These are phyloP conservation scores for Mycogona germanica DNA, from an alignment of 2,888 invertebrate genomes.

Conservation along the genomic window DNA sequence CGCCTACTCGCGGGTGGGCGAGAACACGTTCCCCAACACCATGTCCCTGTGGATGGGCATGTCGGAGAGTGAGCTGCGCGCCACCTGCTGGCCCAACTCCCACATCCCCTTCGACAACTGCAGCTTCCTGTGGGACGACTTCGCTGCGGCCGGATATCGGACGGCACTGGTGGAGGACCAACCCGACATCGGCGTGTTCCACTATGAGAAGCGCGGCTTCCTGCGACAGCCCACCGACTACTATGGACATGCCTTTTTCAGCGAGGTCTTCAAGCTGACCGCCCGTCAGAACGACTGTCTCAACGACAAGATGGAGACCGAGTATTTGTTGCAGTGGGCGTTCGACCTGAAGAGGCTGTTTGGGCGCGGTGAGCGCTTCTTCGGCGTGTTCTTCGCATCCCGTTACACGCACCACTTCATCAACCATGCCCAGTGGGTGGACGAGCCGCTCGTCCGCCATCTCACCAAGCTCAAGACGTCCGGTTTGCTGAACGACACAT, in stretches of 20 bases:
- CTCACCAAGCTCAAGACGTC: not conserved
- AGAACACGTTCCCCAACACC: slow-evolving; percentile 6
- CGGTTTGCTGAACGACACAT: not conserved
- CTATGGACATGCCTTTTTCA: slow-evolving; percentile 54
- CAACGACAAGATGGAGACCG: not conserved
- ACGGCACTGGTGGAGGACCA: slow-evolving; percentile 73
- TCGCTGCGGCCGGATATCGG: slow-evolving; percentile 24
- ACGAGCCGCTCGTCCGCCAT: not conserved
- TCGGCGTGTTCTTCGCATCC: not conserved
- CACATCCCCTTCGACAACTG: slow-evolving; percentile 23
- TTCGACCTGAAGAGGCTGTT: not conserved
- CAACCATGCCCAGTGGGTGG: not conserved
- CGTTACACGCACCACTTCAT: not conserved
- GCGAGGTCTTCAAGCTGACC: not conserved
- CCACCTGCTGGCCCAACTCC: not conserved
- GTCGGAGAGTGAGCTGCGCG: slow-evolving; percentile 17
- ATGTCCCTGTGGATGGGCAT: slow-evolving; percentile 9
- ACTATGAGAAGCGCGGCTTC: slow-evolving; percentile 60
- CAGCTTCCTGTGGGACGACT: slow-evolving; percentile 24
- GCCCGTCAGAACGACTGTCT: not conserved
- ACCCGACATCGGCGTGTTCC: slow-evolving; percentile 57
- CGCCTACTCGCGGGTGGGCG: slow-evolving; percentile 46
- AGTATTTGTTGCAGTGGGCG: not conserved
- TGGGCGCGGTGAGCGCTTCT: not conserved
- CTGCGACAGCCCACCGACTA: slow-evolving; percentile 62